phyloP scores from a whole-genome alignment of 1,140 invertebrate species.

The Heliconius hermathena region DNA sequence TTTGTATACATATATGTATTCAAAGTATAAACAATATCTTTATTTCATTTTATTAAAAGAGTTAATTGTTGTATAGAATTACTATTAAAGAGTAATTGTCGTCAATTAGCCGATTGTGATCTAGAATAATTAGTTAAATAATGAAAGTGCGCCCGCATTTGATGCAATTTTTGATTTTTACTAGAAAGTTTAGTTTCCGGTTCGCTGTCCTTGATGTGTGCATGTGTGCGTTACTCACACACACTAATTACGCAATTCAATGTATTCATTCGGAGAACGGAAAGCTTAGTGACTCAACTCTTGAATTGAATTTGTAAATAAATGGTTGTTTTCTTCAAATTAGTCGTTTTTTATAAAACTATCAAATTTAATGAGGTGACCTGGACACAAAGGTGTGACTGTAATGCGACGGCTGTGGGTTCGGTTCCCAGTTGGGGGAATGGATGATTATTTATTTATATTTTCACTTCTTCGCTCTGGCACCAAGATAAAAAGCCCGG shows the following conservation, averaged over 20 bases:
- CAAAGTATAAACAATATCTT: background rate
- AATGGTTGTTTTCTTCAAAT: too few species aligned
- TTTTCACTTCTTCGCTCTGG: too few species aligned
- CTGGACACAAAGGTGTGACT: too few species aligned
- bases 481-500: too few species aligned
- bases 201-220: background rate
- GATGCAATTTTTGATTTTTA: background rate
- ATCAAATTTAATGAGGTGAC: too few species aligned
- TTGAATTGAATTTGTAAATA: too few species aligned
- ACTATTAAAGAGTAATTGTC: background rate
- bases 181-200: constrained; percentile 9
- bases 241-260: background rate
- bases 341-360: too few species aligned
- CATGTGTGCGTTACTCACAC: background rate
- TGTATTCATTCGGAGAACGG: background rate
- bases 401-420: too few species aligned
- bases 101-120: background rate
- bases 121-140: background rate
- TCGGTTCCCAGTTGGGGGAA: too few species aligned
- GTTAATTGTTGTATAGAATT: background rate
- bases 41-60: too few species aligned
- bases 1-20: background rate
- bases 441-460: too few species aligned
- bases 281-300: too few species aligned
- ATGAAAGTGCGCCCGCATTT: constrained; percentile 3